Evolutionary conservation across 2,888 invertebrate species (phyloP).

Genomic region (Tetragnatha montana): DNA sequence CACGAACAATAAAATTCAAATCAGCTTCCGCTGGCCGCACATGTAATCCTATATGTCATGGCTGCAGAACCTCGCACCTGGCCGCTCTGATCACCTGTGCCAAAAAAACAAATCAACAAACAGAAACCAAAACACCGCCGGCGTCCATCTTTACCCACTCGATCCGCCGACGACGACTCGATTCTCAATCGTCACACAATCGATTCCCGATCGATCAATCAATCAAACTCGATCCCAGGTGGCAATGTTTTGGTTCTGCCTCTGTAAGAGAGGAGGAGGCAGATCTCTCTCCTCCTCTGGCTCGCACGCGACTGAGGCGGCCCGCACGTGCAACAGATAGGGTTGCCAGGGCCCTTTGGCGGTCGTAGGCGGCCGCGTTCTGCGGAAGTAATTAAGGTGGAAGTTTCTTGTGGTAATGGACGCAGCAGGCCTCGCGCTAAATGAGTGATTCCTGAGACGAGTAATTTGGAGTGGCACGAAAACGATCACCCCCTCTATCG

Average conservation of each 20-base stretch:
- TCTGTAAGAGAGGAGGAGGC: slow-evolving; percentile 10
- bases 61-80: no score
- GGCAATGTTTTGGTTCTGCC: not conserved
- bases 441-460: not conserved
- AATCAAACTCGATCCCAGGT: not conserved
- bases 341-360: slow-evolving; percentile 64
- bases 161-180: not conserved
- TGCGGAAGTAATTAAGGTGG: slow-evolving; percentile 24
- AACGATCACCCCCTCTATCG: not conserved
- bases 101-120: no score
- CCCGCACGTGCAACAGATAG: slow-evolving; percentile 66
- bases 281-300: slow-evolving; percentile 43
- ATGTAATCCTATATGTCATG: no score
- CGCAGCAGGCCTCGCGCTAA: not conserved
- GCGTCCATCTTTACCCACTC: not conserved
- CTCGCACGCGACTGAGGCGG: slow-evolving; percentile 65
- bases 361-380: slow-evolving; percentile 16
- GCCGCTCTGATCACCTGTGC: no score
- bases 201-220: not conserved
- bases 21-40: no score
- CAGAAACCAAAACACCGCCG: no score
- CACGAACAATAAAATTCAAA: no score
- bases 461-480: not conserved
- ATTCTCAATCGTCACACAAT: not conserved
- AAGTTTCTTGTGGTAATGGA: slow-evolving; percentile 3